phyloP scores from a whole-genome alignment of 1,140 invertebrate species.

The Diachasmimorpha longicaudata region DNA sequence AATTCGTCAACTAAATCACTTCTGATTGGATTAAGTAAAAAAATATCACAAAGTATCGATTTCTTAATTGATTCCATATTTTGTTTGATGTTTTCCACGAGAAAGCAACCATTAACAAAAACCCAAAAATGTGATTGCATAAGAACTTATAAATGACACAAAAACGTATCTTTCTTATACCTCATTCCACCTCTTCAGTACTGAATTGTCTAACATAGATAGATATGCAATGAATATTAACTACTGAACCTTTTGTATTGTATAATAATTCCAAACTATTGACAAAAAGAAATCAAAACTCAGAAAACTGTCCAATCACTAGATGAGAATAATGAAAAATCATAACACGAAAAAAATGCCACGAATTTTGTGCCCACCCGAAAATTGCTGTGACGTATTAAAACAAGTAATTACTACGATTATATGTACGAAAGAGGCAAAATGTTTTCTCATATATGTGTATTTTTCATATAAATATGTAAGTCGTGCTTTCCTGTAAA shows the following conservation, averaged over 20 bases:
- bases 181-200: too few relatives aligned
- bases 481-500: background rate
- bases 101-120: too few relatives aligned
- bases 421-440: background rate
- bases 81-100: too few relatives aligned
- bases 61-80: too few relatives aligned
- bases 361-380: background rate
- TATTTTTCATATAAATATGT: background rate
- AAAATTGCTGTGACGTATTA: background rate
- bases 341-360: background rate
- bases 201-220: background rate
- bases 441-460: background rate
- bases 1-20: too few relatives aligned
- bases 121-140: too few relatives aligned
- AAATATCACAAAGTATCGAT: too few relatives aligned
- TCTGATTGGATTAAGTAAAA: too few relatives aligned
- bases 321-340: background rate
- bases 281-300: background rate
- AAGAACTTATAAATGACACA: too few relatives aligned
- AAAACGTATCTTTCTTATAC: too few relatives aligned
- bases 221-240: background rate
- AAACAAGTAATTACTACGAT: background rate
- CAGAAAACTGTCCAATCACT: background rate
- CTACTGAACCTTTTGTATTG: background rate
- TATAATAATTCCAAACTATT: background rate